A percentile compares a stretch with the other conserved stretches of the same genome.
phyloP scores from a whole-genome alignment of 2,797 vertebrate species.

The Heterohyrax brucei region DNA sequence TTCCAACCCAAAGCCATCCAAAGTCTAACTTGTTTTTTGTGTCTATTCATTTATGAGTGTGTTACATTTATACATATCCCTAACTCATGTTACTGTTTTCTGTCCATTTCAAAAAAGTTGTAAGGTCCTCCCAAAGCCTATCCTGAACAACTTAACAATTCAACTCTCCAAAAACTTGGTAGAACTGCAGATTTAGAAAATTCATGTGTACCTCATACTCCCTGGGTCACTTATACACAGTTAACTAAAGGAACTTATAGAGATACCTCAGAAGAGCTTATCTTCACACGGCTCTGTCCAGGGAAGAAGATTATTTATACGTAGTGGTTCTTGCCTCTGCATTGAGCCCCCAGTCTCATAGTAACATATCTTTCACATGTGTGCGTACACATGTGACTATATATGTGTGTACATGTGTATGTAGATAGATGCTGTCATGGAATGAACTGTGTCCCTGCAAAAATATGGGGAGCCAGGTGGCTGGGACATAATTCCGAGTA shows the following conservation, averaged over 20 bases:
- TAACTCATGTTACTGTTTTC: neutral
- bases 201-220: no score
- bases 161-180: neutral
- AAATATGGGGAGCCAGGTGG: no score
- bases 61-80: neutral
- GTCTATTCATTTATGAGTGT: neutral
- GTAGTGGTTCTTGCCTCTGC: neutral
- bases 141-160: neutral
- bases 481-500: no score
- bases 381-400: neutral
- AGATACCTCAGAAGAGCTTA: neutral
- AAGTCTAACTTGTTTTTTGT: neutral
- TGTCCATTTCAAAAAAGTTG: neutral
- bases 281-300: neutral
- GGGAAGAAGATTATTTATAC: neutral
- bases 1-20: neutral
- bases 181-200: conserved; percentile 29
- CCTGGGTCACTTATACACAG: neutral
- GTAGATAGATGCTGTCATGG: neutral
- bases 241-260: neutral
- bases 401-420: neutral
- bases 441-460: no score
- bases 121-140: conserved; percentile 13
- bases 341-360: neutral
- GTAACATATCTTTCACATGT: neutral